Percentiles rank a stretch among this genome's conserved stretches.
Evolutionary conservation across 2,797 vertebrate genomes (phyloP).

Genomic region (Coilia nasus): DNA sequence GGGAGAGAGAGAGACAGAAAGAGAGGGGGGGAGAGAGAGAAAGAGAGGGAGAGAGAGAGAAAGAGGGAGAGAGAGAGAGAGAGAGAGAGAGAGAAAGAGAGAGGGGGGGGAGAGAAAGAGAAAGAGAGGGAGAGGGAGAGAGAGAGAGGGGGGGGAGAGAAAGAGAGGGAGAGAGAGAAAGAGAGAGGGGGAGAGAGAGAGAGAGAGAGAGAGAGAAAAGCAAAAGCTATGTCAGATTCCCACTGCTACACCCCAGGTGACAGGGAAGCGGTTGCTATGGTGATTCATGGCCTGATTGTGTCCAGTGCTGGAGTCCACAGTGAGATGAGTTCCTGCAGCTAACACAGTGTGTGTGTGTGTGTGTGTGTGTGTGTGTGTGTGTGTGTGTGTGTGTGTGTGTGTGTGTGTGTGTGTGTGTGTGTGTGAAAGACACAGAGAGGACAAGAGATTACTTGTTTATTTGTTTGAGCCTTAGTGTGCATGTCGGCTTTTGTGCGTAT

Average conservation of each 20-base stretch:
- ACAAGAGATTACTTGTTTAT: neutral
- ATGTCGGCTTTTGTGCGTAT: no score
- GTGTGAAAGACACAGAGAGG: slow-evolving; percentile 20
- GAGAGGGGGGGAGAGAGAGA: no score
- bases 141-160: slow-evolving; percentile 17
- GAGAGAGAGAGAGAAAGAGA: no score
- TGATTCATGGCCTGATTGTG: slow-evolving; percentile 13
- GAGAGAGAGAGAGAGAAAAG: neutral
- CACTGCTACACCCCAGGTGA: neutral
- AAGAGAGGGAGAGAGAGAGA: slow-evolving; percentile 46
- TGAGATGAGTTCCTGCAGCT: neutral
- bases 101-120: neutral
- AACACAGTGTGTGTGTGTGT: neutral
- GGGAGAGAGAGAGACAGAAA: neutral
- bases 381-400: neutral
- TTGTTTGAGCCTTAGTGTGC: neutral
- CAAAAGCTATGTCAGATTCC: slow-evolving; percentile 26
- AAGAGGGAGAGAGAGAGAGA: neutral
- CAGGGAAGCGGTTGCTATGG: neutral
- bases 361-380: neutral
- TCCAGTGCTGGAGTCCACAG: neutral
- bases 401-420: slow-evolving; percentile 36
- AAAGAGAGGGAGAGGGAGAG: slow-evolving; percentile 41
- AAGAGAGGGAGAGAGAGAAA: slow-evolving; percentile 46
- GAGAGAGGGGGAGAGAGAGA: no score